Conservation (phyloP, 2,797 vertebrate genomes). For the Enteromius fasciolatus region DNA sequence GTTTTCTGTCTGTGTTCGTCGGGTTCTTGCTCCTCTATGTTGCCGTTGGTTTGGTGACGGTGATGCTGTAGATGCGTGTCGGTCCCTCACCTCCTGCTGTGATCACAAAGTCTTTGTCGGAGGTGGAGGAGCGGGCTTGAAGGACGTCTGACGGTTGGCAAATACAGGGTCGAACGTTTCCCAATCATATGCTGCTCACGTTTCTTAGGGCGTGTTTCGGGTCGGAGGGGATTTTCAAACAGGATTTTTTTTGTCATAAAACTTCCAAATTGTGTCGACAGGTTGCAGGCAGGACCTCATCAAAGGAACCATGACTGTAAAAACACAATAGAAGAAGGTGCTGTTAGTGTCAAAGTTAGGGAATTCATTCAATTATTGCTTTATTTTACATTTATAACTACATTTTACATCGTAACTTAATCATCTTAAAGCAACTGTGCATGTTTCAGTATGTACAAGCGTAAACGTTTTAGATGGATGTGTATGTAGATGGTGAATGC, state of each 20-base stretch:
- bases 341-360: slow-evolving; percentile 4
- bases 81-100: slow-evolving; percentile 49
- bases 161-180: slow-evolving; percentile 45
- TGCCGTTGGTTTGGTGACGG: slow-evolving; percentile 57
- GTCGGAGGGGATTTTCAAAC: slow-evolving; percentile 51
- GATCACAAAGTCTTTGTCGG: slow-evolving; percentile 43
- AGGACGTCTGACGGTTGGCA: slow-evolving; percentile 37
- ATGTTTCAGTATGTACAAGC: not conserved
- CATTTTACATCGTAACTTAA: not conserved
- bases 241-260: slow-evolving; percentile 55
- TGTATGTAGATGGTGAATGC: not conserved
- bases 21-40: slow-evolving; percentile 58
- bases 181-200: slow-evolving; percentile 45
- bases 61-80: slow-evolving; percentile 52
- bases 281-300: slow-evolving; percentile 83
- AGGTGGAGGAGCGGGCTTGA: slow-evolving; percentile 45
- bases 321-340: slow-evolving; percentile 57
- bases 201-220: slow-evolving; percentile 46
- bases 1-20: slow-evolving; percentile 55
- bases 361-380: not conserved
- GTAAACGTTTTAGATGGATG: not conserved
- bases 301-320: slow-evolving; percentile 97
- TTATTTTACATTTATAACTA: not conserved
- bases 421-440: not conserved
- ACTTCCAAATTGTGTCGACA: slow-evolving; percentile 77